A percentile compares a stretch with the other conserved stretches of the same genome.
These are phyloP conservation scores for Beroe forskalii DNA, from an alignment of 37 sponge, comb jelly and placozoan species.

Conservation along the genomic window DNA sequence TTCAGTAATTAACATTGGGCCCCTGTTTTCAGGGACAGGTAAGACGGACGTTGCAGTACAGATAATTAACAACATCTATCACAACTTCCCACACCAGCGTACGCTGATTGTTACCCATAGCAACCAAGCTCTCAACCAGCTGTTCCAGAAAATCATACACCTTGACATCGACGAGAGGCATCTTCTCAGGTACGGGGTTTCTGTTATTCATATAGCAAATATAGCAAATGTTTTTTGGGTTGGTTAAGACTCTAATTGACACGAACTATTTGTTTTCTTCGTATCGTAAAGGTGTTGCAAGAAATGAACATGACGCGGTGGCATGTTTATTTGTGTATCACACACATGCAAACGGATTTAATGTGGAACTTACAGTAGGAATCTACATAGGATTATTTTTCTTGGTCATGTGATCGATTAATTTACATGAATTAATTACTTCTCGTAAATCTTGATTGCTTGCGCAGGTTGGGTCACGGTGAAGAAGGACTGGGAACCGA, in stretches of 20 bases:
- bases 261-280: too few species aligned
- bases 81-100: constrained; percentile 98
- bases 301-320: too few species aligned
- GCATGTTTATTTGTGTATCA: too few species aligned
- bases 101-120: constrained; percentile 98
- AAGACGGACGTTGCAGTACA: constrained; percentile 99
- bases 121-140: constrained; percentile 87
- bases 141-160: constrained; percentile 99
- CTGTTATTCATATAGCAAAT: background rate
- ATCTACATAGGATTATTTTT: too few species aligned
- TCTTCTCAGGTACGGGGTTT: constrained; percentile 71
- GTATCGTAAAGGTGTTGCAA: too few species aligned
- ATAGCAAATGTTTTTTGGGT: background rate
- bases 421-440: too few species aligned
- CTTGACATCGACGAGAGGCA: constrained; percentile 98
- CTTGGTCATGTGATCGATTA: too few species aligned
- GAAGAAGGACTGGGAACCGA: constrained; percentile 95
- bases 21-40: constrained; percentile 91
- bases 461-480: constrained; percentile 80
- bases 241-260: too few species aligned
- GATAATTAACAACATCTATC: constrained; percentile 98
- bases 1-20: too few species aligned
- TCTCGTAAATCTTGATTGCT: too few species aligned
- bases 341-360: too few species aligned
- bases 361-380: too few species aligned